phyloP scores from a whole-genome alignment of 1,140 invertebrate genomes.

The Heliothis virescens region DNA sequence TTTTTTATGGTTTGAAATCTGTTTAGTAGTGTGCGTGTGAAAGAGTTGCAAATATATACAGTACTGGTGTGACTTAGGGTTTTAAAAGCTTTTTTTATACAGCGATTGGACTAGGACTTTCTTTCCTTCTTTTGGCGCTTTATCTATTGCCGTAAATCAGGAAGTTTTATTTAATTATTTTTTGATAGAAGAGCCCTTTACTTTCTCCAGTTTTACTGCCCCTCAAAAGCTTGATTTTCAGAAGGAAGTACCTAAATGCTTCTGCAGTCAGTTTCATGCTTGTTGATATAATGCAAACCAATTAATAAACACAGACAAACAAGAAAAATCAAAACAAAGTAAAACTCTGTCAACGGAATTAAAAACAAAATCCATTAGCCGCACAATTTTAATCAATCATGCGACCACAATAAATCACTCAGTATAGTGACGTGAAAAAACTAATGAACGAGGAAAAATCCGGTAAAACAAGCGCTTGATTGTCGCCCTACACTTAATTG shows the following conservation, averaged over 20 bases:
- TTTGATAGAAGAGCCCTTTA: no score
- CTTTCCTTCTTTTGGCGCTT: no score
- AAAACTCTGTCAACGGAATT: neutral
- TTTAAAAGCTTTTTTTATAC: no score
- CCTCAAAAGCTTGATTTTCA: no score
- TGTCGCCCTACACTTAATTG: slow-evolving; percentile 57
- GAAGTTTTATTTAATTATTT: no score
- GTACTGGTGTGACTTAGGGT: no score
- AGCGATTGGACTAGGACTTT: no score
- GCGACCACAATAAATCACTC: slow-evolving; percentile 32
- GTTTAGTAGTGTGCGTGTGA: no score
- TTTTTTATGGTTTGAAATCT: no score
- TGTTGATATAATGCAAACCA: neutral
- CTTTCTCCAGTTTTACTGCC: no score
- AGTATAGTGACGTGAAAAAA: slow-evolving; percentile 16
- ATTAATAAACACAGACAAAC: neutral
- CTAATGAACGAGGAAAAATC: slow-evolving; percentile 40
- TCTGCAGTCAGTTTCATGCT: neutral
- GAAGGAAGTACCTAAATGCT: neutral
- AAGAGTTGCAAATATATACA: no score
- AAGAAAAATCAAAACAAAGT: slow-evolving; percentile 24
- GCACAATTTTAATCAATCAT: slow-evolving; percentile 35
- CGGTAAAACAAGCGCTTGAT: slow-evolving; percentile 42
- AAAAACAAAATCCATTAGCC: slow-evolving; percentile 32
- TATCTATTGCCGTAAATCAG: no score